A percentile compares a stretch with the other conserved stretches of the same genome.
Conservation (phyloP, 2,113 vertebrate genomes). For the Pygathrix nemaeus region DNA sequence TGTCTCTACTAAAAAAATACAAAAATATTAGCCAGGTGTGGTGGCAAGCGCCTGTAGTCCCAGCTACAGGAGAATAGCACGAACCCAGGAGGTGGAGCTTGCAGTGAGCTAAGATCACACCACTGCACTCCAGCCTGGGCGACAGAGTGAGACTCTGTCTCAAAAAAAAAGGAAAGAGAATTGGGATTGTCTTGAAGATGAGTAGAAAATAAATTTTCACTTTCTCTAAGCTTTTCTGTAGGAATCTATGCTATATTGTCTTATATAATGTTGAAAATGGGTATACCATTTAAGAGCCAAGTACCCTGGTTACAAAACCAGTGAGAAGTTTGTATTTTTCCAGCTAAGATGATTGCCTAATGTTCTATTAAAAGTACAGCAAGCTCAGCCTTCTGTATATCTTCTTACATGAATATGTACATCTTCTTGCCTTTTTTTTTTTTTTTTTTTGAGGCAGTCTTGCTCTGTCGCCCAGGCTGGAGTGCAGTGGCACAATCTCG, state of each 20-base stretch:
- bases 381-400: neutral
- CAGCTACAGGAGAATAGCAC: no score
- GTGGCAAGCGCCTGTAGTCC: no score
- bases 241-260: neutral
- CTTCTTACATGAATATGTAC: neutral
- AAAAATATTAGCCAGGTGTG: no score
- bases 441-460: no score
- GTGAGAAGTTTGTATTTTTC: neutral
- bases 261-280: neutral
- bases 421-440: neutral
- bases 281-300: neutral
- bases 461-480: no score
- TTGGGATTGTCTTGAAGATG: neutral
- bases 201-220: slow-evolving; percentile 8
- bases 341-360: neutral
- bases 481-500: no score
- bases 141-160: no score
- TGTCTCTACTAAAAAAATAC: no score
- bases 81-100: no score
- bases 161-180: neutral
- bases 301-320: neutral
- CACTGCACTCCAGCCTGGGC: no score
- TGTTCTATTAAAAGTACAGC: neutral
- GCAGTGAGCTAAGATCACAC: no score
- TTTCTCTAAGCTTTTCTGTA: neutral